Evolutionary conservation across 2,888 invertebrate species (phyloP), one percentile per base, ranked within the genome.

Genomic region (Nemapogon koenigi): DNA sequence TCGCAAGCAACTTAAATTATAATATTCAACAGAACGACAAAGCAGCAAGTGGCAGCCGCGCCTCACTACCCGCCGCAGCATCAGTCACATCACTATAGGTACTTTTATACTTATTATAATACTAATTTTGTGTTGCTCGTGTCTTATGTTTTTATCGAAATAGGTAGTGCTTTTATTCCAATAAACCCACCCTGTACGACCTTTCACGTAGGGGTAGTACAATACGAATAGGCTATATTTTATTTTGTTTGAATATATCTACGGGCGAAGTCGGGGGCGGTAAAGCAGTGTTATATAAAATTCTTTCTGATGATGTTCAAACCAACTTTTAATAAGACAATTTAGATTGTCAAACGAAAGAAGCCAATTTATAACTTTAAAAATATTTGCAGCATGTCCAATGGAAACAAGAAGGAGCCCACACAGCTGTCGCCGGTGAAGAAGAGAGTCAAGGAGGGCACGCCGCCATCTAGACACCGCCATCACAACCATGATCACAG

Each of bases 361-460:
- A 22, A 7, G 10, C 6, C 6, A 22, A 6, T 22, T 22, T 22
- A 7, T 22, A 22, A 6, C 22, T 22, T 22, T 28, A 28, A 4
- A 28, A n/a, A 4, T 30, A 30, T 30, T 4, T 30, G 11, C 52
- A 73, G 76, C 55, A 68, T 72, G 70, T 65, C 65, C 42, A 62
- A 58, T 50, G 62, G 59, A 47, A 67, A 90, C 57, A 93, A 92
- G 64, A 92, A 94, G 63, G 89, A 89, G 59, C 88, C 90, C 40
- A 90, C 91, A 40, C 96, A 96, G 62, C 75, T 97, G 52, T 96
- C 95, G 52, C 97, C 97, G 2, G 96, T 97, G 16, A 97, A 97
- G 81, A 97, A 97, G 65, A 85, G 97, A 13, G 96, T 97, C 29
- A 97, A 97, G 66, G 97, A 97, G 61, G 94, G 93, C 55, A 93